Percentiles rank a stretch among this genome's conserved stretches.
Evolutionary conservation across 2,888 invertebrate species (phyloP).

Genomic region (Hydriomena furcata): DNA sequence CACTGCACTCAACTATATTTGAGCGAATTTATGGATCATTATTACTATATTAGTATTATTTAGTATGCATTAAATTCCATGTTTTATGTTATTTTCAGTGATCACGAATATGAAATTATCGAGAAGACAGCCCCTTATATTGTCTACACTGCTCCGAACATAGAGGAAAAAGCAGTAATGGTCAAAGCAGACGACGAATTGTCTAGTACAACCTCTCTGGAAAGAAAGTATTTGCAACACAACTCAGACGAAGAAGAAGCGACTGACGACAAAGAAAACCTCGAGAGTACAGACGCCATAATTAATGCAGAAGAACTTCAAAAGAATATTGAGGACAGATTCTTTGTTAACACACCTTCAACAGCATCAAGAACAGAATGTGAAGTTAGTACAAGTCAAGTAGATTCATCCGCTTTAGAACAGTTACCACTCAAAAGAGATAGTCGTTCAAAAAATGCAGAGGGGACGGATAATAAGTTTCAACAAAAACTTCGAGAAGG

Average conservation of each 20-base stretch:
- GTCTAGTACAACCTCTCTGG: conserved; percentile 77
- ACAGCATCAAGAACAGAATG: conserved; percentile 85
- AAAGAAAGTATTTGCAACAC: conserved; percentile 75
- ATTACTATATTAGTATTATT: conserved; percentile 1
- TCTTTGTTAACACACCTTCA: conserved; percentile 83
- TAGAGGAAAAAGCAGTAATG: conserved; percentile 64
- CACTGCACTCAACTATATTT: conserved; percentile 18
- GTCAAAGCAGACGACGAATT: conserved; percentile 76
- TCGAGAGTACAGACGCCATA: conserved; percentile 54
- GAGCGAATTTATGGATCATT: conserved; percentile 42
- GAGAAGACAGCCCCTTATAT: conserved; percentile 85
- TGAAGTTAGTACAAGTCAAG: conserved; percentile 87
- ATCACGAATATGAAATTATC: conserved; percentile 96
- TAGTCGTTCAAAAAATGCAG: conserved; percentile 78
- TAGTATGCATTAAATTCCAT: conserved; percentile 16
- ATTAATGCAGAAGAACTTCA: conserved; percentile 82
- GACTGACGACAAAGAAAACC: conserved; percentile 60
- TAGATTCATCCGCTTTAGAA: conserved; percentile 86
- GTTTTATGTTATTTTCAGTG: conserved; percentile 84
- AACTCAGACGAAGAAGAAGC: conserved; percentile 78
- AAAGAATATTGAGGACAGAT: conserved; percentile 85
- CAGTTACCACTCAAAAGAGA: conserved; percentile 84
- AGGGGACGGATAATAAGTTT: conserved; percentile 81
- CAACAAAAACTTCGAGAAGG: conserved; percentile 87
- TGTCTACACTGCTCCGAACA: conserved; percentile 61